Percentiles rank a stretch among this genome's conserved stretches.
phyloP scores from a whole-genome alignment of 2,113 vertebrate genomes.

The Orycteropus afer region DNA sequence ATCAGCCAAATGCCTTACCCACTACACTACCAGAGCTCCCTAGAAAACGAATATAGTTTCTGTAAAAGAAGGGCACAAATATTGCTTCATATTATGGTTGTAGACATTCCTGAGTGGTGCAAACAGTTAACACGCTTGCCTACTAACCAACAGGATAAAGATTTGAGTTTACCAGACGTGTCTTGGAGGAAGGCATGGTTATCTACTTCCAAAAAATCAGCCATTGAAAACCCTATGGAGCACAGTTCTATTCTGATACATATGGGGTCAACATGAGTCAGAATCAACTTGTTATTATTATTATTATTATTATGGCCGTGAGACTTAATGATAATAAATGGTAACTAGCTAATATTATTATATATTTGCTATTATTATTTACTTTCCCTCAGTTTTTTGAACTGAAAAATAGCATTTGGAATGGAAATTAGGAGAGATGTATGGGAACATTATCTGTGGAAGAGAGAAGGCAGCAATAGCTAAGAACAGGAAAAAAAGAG shows the following conservation, averaged over 20 bases:
- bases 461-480: not conserved
- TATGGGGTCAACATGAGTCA: too few relatives aligned
- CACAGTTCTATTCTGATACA: too few relatives aligned
- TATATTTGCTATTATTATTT: conserved; percentile 14
- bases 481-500: not conserved
- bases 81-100: not conserved
- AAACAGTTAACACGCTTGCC: too few relatives aligned
- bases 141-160: too few relatives aligned
- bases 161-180: too few relatives aligned
- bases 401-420: not conserved
- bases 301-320: not conserved
- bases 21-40: too few relatives aligned
- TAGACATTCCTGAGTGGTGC: too few relatives aligned
- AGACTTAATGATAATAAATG: conserved; percentile 3
- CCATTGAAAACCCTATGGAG: too few relatives aligned
- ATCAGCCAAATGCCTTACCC: too few relatives aligned
- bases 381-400: not conserved
- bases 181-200: too few relatives aligned
- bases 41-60: not conserved
- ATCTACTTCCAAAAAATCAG: too few relatives aligned
- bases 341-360: not conserved
- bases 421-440: conserved; percentile 26
- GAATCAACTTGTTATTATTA: too few relatives aligned
- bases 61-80: not conserved
- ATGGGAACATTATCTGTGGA: not conserved